Evolutionary conservation across 1,140 invertebrate genomes (phyloP).

Genomic region (Nilaparvata lugens): DNA sequence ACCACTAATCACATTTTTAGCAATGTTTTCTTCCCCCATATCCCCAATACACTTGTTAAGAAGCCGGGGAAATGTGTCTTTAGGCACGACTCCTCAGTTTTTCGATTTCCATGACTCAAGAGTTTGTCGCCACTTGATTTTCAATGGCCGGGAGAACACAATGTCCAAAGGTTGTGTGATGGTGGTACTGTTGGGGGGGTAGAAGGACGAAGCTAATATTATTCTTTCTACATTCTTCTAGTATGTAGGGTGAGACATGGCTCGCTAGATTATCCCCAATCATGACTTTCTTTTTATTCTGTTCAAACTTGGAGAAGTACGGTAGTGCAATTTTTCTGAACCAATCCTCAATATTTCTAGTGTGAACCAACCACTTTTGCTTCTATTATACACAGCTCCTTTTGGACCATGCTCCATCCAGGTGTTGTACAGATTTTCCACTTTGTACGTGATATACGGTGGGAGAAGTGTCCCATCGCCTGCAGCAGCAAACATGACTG

Average conservation of each 20-base stretch:
- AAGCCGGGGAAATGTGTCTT: constrained; percentile 25
- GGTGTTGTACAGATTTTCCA: constrained; percentile 26
- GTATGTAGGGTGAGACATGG: constrained; percentile 32
- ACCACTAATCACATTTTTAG: constrained; percentile 13
- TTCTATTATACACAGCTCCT: too few species aligned
- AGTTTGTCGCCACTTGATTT: constrained; percentile 35
- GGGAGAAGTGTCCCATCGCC: constrained; percentile 28
- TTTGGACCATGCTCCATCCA: too few species aligned
- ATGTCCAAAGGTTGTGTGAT: constrained; percentile 39
- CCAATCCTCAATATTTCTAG: constrained; percentile 27
- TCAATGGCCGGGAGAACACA: constrained; percentile 31
- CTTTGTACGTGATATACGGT: constrained; percentile 34
- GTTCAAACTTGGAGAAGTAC: constrained; percentile 11
- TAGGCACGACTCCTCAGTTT: constrained; percentile 17
- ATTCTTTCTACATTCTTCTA: constrained; percentile 30
- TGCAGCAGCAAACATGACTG: constrained; percentile 31
- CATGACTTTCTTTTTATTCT: constrained; percentile 8
- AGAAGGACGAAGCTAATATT: constrained; percentile 35
- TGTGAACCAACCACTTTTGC: constrained; percentile 24
- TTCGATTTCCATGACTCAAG: constrained; percentile 28
- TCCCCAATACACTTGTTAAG: constrained; percentile 16
- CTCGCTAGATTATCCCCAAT: constrained; percentile 34
- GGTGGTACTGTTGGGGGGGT: constrained; percentile 34
- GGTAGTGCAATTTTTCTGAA: too few species aligned
- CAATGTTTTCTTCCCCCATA: constrained; percentile 13